Percentiles rank a stretch among this genome's conserved stretches.
Conservation (phyloP, 2,797 vertebrate genomes). For the Phrynocephalus guinanensis region DNA sequence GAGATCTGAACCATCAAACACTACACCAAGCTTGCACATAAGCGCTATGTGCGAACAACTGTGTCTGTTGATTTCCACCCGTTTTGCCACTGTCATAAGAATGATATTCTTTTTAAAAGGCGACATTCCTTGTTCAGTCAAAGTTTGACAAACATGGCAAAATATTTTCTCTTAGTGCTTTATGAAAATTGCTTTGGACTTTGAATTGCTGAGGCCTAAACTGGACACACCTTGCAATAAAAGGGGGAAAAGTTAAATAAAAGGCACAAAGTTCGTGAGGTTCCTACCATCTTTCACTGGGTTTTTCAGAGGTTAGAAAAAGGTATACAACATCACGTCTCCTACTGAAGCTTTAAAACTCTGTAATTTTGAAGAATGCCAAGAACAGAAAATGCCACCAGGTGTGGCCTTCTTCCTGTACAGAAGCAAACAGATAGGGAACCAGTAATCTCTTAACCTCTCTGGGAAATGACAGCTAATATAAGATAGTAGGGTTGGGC, state of each 20-base stretch:
- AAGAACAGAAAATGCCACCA: background rate
- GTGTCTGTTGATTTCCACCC: background rate
- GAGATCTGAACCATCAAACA: background rate
- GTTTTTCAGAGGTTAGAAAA: background rate
- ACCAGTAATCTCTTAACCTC: background rate
- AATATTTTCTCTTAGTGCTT: background rate
- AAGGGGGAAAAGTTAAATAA: background rate
- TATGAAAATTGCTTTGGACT: conserved; percentile 15
- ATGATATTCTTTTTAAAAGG: background rate
- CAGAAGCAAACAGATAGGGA: background rate
- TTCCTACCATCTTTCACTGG: background rate
- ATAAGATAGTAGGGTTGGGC: background rate
- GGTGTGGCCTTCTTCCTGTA: background rate
- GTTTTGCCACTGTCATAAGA: background rate
- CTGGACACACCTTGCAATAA: conserved; percentile 22
- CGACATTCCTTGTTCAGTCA: background rate
- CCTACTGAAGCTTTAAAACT: too few species aligned
- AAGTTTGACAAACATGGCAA: background rate
- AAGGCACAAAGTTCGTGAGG: background rate
- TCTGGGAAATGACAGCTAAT: too few species aligned
- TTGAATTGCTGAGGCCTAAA: background rate
- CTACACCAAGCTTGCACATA: background rate
- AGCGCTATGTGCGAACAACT: background rate
- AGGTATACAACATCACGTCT: background rate
- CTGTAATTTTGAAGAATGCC: background rate